Evolutionary conservation across 2,797 vertebrate genomes (phyloP).

Genomic region (Manis javanica): DNA sequence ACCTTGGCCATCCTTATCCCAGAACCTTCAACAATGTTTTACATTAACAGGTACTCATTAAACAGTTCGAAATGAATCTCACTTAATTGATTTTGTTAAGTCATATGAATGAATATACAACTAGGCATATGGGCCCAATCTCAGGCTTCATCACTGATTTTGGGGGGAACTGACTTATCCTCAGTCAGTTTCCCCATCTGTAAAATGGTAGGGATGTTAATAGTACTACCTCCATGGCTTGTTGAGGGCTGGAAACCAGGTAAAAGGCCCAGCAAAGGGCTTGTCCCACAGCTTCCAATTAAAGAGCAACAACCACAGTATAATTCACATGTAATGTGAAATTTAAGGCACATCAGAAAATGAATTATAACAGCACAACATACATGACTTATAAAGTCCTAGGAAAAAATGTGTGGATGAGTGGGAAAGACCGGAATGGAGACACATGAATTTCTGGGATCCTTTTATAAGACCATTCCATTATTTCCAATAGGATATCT

Average conservation of each 20-base stretch:
- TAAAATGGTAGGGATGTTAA: background rate
- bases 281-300: background rate
- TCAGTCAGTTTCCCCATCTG: constrained; percentile 28
- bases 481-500: constrained; percentile 56
- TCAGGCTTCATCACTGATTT: background rate
- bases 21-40: background rate
- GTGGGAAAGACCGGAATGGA: background rate
- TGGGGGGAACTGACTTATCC: background rate
- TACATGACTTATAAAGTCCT: constrained; percentile 1
- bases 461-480: background rate
- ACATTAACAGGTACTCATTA: background rate
- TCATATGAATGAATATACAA: background rate
- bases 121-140: background rate
- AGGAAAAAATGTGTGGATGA: background rate
- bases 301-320: background rate
- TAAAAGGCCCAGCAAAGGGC: background rate
- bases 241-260: background rate
- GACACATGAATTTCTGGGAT: background rate
- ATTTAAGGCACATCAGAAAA: background rate
- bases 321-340: background rate
- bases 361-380: background rate
- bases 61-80: background rate
- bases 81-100: background rate
- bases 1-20: background rate
- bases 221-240: background rate